These are phyloP conservation scores for Pollachius pollachius DNA, from an alignment of 2,113 vertebrate genomes.

Conservation along the genomic window DNA sequence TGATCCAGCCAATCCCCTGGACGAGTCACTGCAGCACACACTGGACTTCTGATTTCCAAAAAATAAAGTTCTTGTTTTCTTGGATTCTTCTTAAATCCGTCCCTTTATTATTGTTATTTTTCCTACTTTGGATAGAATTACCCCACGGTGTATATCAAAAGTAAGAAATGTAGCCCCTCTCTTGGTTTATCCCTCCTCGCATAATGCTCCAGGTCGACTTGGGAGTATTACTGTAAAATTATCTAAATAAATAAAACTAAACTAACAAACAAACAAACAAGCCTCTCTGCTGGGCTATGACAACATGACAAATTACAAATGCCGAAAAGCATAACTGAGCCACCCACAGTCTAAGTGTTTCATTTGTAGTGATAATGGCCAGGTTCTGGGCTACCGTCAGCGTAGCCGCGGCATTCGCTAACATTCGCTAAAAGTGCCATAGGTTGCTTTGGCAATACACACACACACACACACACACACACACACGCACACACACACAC, in stretches of 20 bases:
- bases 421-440: not conserved
- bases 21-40: conserved; percentile 39
- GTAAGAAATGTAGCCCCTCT: not conserved
- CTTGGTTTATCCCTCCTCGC: not conserved
- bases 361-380: conserved; percentile 11
- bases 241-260: conserved; percentile 24
- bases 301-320: conserved; percentile 1
- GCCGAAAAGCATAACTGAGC: not conserved
- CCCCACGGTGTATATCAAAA: too few species aligned
- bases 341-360: not conserved
- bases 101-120: not conserved
- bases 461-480: conserved; percentile 8
- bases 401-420: not conserved
- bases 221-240: not conserved
- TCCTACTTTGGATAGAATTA: not conserved
- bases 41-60: conserved; percentile 18
- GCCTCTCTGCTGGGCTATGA: conserved; percentile 28
- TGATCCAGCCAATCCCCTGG: conserved; percentile 34
- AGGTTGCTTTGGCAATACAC: conserved; percentile 1
- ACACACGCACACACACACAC: conserved; percentile 4
- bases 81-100: too few species aligned
- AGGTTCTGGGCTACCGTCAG: not conserved
- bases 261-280: not conserved
- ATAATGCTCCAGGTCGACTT: not conserved
- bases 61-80: not conserved